phyloP scores from a whole-genome alignment of 2,797 vertebrate genomes.

The Tragopan temminckii region DNA sequence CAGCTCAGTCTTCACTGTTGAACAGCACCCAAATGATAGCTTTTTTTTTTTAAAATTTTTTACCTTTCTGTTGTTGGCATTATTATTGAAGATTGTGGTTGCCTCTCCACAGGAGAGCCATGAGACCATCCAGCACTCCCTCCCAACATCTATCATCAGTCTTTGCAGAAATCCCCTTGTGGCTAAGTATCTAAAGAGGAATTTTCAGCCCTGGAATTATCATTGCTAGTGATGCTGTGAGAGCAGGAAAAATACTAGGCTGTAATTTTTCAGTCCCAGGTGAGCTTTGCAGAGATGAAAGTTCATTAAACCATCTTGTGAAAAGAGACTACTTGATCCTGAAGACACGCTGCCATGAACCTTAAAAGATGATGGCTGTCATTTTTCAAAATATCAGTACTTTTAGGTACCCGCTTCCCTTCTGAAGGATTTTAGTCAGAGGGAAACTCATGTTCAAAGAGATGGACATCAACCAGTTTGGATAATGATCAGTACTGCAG shows the following conservation, averaged over 20 bases:
- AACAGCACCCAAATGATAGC: background rate
- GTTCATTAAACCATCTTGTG: background rate
- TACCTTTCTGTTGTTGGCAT: background rate
- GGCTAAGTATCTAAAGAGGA: background rate
- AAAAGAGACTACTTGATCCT: background rate
- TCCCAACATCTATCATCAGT: background rate
- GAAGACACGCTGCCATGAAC: background rate
- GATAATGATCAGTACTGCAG: background rate
- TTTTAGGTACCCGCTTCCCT: background rate
- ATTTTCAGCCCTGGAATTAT: background rate
- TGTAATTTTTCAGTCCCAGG: background rate
- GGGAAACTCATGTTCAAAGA: background rate
- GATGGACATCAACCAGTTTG: background rate
- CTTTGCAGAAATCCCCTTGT: background rate
- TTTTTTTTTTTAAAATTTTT: constrained; percentile 35
- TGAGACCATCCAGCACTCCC: background rate
- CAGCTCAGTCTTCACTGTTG: background rate
- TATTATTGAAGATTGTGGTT: background rate
- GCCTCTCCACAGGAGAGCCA: background rate
- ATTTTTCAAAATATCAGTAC: constrained; percentile 1
- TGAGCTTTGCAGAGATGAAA: constrained; percentile 7
- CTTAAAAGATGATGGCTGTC: background rate
- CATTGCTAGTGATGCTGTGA: background rate
- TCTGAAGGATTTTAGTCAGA: background rate
- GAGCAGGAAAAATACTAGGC: constrained; percentile 15